Conservation (phyloP, 2,888 invertebrate species). For the Noctua pronuba region DNA sequence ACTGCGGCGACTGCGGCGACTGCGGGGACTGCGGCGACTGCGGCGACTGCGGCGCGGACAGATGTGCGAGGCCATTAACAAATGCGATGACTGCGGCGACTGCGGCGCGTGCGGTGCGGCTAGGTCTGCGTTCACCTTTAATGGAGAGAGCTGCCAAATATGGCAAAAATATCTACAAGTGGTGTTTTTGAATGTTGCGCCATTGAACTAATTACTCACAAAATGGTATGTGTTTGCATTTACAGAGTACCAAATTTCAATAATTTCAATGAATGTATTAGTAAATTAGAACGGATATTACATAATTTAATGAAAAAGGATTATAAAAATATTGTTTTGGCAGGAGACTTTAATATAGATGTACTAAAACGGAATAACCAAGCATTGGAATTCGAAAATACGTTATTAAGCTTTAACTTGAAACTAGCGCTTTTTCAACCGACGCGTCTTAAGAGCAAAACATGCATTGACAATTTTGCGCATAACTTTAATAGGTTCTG, state of each 20-base stretch:
- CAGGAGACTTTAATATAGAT: not conserved
- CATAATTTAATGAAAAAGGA: not conserved
- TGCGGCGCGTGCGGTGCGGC: too few species aligned
- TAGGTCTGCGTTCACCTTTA: too few species aligned
- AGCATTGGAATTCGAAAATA: conserved; percentile 7
- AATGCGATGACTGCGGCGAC: too few species aligned
- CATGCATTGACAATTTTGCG: conserved; percentile 5
- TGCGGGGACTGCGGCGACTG: too few species aligned
- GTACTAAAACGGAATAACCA: not conserved
- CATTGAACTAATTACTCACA: not conserved
- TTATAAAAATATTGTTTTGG: too few species aligned
- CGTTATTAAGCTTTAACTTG: conserved; percentile 6
- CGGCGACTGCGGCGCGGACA: too few species aligned
- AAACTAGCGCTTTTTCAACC: conserved; percentile 1
- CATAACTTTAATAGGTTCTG: not conserved
- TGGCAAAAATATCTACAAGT: too few species aligned
- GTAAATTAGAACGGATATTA: not conserved
- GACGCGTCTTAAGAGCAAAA: not conserved
- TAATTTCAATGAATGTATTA: not conserved
- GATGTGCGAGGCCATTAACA: too few species aligned
- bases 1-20: too few species aligned
- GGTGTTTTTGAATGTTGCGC: conserved; percentile 5
- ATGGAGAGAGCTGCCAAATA: too few species aligned
- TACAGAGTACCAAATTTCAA: not conserved
- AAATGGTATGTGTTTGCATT: conserved; percentile 6